Conservation (phyloP, 1,140 invertebrate genomes). For the Trissolcus basalis region DNA sequence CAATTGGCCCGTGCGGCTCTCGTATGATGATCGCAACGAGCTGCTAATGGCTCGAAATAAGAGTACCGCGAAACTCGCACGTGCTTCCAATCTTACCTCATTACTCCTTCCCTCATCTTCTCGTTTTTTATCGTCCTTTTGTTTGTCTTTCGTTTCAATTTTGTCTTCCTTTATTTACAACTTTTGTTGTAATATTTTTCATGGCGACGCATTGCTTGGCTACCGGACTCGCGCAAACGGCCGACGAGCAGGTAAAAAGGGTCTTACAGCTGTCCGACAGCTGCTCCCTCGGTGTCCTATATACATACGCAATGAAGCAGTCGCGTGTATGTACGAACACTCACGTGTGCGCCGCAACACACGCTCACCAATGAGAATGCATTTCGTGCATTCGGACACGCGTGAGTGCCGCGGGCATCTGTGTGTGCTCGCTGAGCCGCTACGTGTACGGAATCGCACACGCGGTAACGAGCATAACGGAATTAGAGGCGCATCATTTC, state of each 20-base stretch:
- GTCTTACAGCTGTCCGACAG: slow-evolving; percentile 76
- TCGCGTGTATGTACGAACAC: slow-evolving; percentile 43
- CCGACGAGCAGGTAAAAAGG: slow-evolving; percentile 74
- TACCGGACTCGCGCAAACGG: slow-evolving; percentile 60
- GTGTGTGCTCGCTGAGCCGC: neutral
- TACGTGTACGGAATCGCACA: slow-evolving; percentile 35
- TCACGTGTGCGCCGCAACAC: slow-evolving; percentile 37
- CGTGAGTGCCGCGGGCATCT: slow-evolving; percentile 32
- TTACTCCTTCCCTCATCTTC: neutral
- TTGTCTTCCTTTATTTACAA: slow-evolving; percentile 6
- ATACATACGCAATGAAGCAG: slow-evolving; percentile 72
- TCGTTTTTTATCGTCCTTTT: slow-evolving; percentile 15
- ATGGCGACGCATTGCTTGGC: slow-evolving; percentile 48
- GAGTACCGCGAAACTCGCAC: slow-evolving; percentile 15
- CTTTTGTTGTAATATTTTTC: slow-evolving; percentile 23
- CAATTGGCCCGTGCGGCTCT: slow-evolving; percentile 16
- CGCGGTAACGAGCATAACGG: slow-evolving; percentile 64
- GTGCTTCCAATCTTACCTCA: neutral
- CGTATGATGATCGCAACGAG: slow-evolving; percentile 34
- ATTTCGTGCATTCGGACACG: slow-evolving; percentile 54
- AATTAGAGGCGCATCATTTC: slow-evolving; percentile 72
- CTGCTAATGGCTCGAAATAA: slow-evolving; percentile 41
- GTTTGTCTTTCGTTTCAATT: neutral
- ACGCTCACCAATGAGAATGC: slow-evolving; percentile 49
- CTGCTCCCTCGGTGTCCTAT: slow-evolving; percentile 74